Evolutionary conservation across 2,888 invertebrate genomes (phyloP).

Genomic region (Meganola albula): DNA sequence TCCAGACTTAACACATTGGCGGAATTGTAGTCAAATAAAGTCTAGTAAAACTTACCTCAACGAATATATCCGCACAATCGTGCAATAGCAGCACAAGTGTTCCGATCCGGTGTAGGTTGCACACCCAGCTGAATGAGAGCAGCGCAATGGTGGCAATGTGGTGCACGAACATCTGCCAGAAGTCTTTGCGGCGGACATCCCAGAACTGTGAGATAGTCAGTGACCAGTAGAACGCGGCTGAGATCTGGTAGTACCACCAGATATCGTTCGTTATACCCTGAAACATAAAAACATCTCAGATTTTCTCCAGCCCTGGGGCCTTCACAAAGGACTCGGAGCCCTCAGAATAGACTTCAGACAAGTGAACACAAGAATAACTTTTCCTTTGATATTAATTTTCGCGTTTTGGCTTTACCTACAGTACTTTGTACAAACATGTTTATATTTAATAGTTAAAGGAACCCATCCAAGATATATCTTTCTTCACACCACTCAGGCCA

Average conservation of each 20-base stretch:
- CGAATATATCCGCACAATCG: conserved; percentile 92
- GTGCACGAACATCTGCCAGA: conserved; percentile 99
- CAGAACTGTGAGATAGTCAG: conserved; percentile 94
- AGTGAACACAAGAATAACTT: too few relatives aligned
- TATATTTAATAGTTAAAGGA: too few relatives aligned
- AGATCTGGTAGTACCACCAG: conserved; percentile 99
- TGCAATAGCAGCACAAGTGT: conserved; percentile 91
- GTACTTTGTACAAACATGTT: too few relatives aligned
- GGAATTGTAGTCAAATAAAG: too few relatives aligned
- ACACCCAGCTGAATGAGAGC: conserved; percentile 95
- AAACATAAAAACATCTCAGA: conserved; percentile 36
- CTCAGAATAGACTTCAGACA: too few relatives aligned
- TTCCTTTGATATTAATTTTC: too few relatives aligned
- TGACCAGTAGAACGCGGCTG: conserved; percentile 97
- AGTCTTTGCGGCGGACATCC: conserved; percentile 95
- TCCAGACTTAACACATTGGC: too few relatives aligned
- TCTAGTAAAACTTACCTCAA: conserved; percentile 84
- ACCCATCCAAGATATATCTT: too few relatives aligned
- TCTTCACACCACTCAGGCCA: too few relatives aligned
- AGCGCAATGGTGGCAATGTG: conserved; percentile 95
- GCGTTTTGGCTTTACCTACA: too few relatives aligned
- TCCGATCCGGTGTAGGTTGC: conserved; percentile 94
- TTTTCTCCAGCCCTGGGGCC: too few relatives aligned
- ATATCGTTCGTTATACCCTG: conserved; percentile 88
- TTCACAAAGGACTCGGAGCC: too few relatives aligned